Evolutionary conservation across 1,140 invertebrate genomes (phyloP), one percentile per base, ranked within the genome.

Genomic region (Drosophila guanche): DNA sequence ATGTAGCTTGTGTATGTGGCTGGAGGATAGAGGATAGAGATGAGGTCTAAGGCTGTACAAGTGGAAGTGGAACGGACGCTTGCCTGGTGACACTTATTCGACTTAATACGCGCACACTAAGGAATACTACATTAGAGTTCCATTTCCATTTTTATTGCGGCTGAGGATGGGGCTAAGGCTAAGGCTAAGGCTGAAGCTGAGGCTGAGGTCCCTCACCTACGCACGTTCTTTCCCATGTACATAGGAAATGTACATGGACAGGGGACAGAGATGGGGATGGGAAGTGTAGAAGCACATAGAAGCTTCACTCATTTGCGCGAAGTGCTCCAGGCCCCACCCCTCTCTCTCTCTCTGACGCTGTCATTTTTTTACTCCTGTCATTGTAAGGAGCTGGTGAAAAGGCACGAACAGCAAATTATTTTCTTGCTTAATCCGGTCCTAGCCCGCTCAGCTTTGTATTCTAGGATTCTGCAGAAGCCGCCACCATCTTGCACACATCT

Each of bases 361-460:
- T 66, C 48, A 74, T 63, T 67, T 57, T 61, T 20, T 54, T 42
- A 7, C 27, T 56, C 29, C 27, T 72, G 52, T 65, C 55, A 48
- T 57, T 52, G 56, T 41, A 68, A 53, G 73, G 47, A 85, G 73
- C 75, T 78, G 59, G 47, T 72, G 62, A 86, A 86, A 86, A 78
- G 83, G 81, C 83, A 86, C 83, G 83, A 88, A 86, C 79, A 59
- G 79, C 83, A 86, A 86, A 86, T 86, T 86, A 86, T 88, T 86
- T 86, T 86, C 83, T 72, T 88, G 66, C 78, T 83, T 88, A 86
- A 86, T 86, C 83, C 81, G 83, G 83, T 83, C 71, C 83, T 78
- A 80, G 83, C 76, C 70, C 68, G 74, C 74, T 65, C 74, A 88
- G 74, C 81, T 78, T 68, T 65, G 69, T 71, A 68, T 68, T 65